These are phyloP conservation scores for Dolichoris vasculosae DNA, from an alignment of 1,140 invertebrate species.

Conservation along the genomic window DNA sequence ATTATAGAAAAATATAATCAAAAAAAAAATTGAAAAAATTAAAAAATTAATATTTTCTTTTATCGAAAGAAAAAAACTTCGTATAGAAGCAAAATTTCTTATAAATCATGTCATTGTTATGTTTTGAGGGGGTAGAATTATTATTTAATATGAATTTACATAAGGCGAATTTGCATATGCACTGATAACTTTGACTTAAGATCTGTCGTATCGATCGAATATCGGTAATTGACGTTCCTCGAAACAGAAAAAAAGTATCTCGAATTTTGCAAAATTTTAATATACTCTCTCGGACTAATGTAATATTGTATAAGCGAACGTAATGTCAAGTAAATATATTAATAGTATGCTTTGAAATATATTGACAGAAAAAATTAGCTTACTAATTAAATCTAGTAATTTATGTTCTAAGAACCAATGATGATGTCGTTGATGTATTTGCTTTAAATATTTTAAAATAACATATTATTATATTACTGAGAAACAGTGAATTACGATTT, in stretches of 20 bases:
- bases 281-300: neutral
- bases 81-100: neutral
- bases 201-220: neutral
- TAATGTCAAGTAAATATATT: no score
- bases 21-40: neutral
- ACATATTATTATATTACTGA: neutral
- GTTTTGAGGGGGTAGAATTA: neutral
- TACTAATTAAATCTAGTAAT: neutral
- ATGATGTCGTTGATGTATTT: neutral
- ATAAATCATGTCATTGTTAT: neutral
- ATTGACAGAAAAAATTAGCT: neutral
- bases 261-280: neutral
- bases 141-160: neutral
- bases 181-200: neutral
- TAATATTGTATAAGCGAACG: no score
- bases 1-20: neutral
- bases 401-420: neutral
- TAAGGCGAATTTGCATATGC: neutral
- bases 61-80: neutral
- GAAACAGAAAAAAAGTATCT: neutral
- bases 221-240: neutral
- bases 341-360: neutral
- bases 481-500: neutral
- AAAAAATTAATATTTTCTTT: conserved; percentile 15
- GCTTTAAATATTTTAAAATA: neutral